These are phyloP conservation scores for Catostomus latipinnis DNA, from an alignment of 2,797 vertebrate species.

Conservation along the genomic window DNA sequence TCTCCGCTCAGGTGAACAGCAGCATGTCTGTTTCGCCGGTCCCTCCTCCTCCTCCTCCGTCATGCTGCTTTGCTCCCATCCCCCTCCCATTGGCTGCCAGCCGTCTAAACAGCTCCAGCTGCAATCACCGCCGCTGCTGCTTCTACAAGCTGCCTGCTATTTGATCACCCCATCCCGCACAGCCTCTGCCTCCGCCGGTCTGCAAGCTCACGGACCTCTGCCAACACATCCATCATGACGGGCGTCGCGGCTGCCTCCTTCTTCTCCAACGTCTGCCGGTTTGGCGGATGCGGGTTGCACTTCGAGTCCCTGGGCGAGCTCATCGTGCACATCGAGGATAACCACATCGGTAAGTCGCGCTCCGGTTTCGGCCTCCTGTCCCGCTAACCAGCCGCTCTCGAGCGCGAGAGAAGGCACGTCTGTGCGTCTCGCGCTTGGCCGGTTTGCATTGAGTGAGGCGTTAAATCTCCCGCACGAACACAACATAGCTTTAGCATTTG, in stretches of 20 bases:
- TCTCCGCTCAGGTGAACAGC: slow-evolving; percentile 39
- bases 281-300: slow-evolving; percentile 93
- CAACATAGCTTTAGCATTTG: background rate
- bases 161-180: slow-evolving; percentile 71
- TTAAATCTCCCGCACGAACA: background rate
- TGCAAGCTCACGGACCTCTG: slow-evolving; percentile 26
- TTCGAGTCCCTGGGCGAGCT: slow-evolving; percentile 94
- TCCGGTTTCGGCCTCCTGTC: slow-evolving; percentile 51
- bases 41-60: slow-evolving; percentile 75
- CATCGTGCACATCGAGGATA: slow-evolving; percentile 97
- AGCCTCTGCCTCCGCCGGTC: slow-evolving; percentile 25
- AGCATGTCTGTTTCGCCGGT: slow-evolving; percentile 56
- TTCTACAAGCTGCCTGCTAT: slow-evolving; percentile 53
- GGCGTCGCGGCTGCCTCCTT: slow-evolving; percentile 97
- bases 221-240: slow-evolving; percentile 83
- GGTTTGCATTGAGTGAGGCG: slow-evolving; percentile 12
- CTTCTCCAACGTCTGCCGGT: slow-evolving; percentile 95
- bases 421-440: slow-evolving; percentile 1
- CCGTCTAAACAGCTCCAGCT: slow-evolving; percentile 76
- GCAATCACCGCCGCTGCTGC: slow-evolving; percentile 67
- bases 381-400: slow-evolving; percentile 45
- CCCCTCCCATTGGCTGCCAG: slow-evolving; percentile 49
- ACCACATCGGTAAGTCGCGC: slow-evolving; percentile 90
- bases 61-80: slow-evolving; percentile 77
- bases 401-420: slow-evolving; percentile 29